phyloP scores from a whole-genome alignment of 2,797 vertebrate species.

The Phylloscopus collybita region DNA sequence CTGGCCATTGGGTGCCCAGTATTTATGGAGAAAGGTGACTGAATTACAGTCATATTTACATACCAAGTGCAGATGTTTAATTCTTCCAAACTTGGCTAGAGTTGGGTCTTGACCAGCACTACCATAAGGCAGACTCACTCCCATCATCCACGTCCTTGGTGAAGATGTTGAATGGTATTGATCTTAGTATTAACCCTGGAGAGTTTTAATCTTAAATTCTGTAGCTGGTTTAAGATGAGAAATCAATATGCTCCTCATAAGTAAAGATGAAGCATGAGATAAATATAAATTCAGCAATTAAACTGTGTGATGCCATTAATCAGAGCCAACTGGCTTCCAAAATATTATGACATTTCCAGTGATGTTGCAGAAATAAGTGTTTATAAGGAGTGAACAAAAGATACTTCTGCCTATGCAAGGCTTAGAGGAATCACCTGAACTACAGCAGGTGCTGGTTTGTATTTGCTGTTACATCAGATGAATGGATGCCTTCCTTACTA shows the following conservation, averaged over 20 bases:
- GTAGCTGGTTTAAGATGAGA: not conserved
- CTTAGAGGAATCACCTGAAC: not conserved
- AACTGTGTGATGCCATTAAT: not conserved
- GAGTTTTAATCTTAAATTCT: not conserved
- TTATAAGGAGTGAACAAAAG: not conserved
- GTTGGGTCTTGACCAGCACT: not conserved
- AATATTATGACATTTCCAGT: not conserved
- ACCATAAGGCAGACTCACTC: not conserved
- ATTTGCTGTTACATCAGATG: not conserved
- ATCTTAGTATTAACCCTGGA: not conserved
- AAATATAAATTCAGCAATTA: not conserved
- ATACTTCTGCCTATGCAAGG: not conserved
- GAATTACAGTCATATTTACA: not conserved
- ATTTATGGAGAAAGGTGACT: not conserved
- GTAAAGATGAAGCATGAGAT: not conserved
- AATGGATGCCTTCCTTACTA: not conserved
- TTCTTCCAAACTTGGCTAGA: not conserved
- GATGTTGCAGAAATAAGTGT: not conserved
- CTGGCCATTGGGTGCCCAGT: not conserved
- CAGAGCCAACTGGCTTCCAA: not conserved
- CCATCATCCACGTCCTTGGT: not conserved
- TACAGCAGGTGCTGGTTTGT: not conserved
- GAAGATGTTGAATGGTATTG: not conserved
- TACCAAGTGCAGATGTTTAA: not conserved
- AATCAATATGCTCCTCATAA: accelerated